Evolutionary conservation across 2,888 invertebrate species (phyloP).

Genomic region (Criorhina ranunculi): DNA sequence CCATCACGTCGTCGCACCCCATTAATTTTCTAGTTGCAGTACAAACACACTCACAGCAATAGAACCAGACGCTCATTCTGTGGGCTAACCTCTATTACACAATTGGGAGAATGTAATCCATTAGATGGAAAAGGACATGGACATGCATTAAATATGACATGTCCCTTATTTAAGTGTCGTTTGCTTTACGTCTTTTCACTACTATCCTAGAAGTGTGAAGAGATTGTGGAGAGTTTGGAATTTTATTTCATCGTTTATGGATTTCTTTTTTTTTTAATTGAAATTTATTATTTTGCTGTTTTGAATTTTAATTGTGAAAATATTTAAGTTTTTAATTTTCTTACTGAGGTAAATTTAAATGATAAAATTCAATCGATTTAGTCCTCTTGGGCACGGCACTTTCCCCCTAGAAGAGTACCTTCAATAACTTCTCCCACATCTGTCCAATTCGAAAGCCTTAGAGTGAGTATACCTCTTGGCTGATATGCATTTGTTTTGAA

Average conservation of each 20-base stretch:
- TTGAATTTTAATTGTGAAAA: conserved; percentile 29
- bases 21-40: conserved; percentile 68
- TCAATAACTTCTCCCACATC: no score
- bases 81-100: conserved; percentile 58
- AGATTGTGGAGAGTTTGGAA: neutral
- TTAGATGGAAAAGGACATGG: conserved; percentile 66
- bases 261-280: conserved; percentile 29
- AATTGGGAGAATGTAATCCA: conserved; percentile 68
- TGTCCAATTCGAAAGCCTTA: no score
- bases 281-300: conserved; percentile 25
- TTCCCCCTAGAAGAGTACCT: no score
- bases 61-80: conserved; percentile 2
- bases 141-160: conserved; percentile 73
- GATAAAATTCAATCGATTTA: no score
- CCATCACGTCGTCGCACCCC: conserved; percentile 74
- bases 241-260: conserved; percentile 19
- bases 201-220: neutral
- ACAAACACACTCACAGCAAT: conserved; percentile 27
- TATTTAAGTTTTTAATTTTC: no score
- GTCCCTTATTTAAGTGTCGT: conserved; percentile 48
- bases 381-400: no score
- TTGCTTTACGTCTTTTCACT: conserved; percentile 16
- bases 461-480: no score
- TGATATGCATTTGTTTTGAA: no score
- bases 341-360: no score